A percentile compares a stretch with the other conserved stretches of the same genome.
Conservation (phyloP, 2,888 invertebrate genomes). For the Auanema freiburgensis region DNA sequence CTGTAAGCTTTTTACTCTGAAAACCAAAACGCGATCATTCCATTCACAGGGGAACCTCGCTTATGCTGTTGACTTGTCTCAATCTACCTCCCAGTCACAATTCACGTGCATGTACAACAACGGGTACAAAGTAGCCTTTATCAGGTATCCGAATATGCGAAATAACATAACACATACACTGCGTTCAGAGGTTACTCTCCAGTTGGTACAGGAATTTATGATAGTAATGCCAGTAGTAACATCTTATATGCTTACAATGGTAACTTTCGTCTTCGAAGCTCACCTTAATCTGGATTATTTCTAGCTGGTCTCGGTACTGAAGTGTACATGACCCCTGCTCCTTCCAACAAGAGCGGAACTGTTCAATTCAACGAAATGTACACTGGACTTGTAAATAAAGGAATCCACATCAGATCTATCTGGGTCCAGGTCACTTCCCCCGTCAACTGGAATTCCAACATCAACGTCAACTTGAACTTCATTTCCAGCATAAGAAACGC, state of each 20-base stretch:
- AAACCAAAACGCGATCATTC: too few species aligned
- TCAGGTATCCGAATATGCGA: neutral
- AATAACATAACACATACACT: neutral
- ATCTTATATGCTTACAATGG: constrained; percentile 31
- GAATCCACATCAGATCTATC: constrained; percentile 38
- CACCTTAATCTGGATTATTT: neutral
- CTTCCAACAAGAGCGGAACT: constrained; percentile 32
- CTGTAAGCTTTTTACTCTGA: too few species aligned
- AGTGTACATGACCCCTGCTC: constrained; percentile 43
- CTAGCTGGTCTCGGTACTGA: constrained; percentile 37
- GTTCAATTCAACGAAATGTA: constrained; percentile 44
- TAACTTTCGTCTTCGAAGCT: too few species aligned
- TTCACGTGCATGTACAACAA: constrained; percentile 16
- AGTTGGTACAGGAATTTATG: constrained; percentile 31
- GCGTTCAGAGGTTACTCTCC: constrained; percentile 30
- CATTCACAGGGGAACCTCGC: constrained; percentile 7
- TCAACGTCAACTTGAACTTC: constrained; percentile 36
- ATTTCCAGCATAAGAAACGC: constrained; percentile 33
- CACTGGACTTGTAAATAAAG: constrained; percentile 32
- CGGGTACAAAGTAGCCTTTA: constrained; percentile 12
- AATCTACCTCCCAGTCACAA: neutral
- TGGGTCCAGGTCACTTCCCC: constrained; percentile 53
- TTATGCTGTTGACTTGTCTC: constrained; percentile 10
- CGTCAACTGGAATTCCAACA: constrained; percentile 39
- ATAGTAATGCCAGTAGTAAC: constrained; percentile 27